Conservation (phyloP, 2,113 vertebrate species). For the Dromas ardeola region DNA sequence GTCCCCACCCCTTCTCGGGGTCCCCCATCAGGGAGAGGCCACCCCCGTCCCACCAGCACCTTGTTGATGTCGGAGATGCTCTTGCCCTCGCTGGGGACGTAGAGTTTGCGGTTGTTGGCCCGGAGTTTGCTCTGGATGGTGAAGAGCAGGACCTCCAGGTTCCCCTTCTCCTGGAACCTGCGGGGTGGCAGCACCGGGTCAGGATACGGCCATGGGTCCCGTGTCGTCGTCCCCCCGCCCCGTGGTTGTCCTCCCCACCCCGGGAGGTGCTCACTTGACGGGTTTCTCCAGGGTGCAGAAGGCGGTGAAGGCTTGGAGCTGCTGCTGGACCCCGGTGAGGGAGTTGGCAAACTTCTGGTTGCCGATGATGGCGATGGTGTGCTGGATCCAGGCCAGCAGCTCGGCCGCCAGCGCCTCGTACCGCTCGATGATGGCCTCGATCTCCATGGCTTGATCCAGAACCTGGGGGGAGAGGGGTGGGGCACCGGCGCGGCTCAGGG, state of each 20-base stretch:
- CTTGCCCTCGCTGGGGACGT: slow-evolving; percentile 88
- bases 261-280: slow-evolving; percentile 80
- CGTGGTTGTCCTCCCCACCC: rapidly evolving
- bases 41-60: slow-evolving; percentile 61
- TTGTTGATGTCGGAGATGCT: slow-evolving; percentile 95
- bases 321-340: slow-evolving; percentile 90
- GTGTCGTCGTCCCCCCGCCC: too few species aligned
- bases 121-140: slow-evolving; percentile 96
- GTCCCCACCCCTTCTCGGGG: rapidly evolving
- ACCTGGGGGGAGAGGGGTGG: slow-evolving; percentile 72
- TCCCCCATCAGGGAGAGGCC: too few species aligned
- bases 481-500: rapidly evolving
- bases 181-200: rapidly evolving
- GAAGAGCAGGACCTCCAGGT: slow-evolving; percentile 95
- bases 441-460: slow-evolving; percentile 90
- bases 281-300: slow-evolving; percentile 97
- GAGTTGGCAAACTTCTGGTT: slow-evolving; percentile 98
- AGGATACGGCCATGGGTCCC: rapidly evolving
- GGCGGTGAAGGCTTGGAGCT: slow-evolving; percentile 93
- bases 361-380: slow-evolving; percentile 87
- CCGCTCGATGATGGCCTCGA: slow-evolving; percentile 82
- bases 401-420: slow-evolving; percentile 88
- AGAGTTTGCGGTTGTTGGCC: slow-evolving; percentile 92
- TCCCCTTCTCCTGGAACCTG: slow-evolving; percentile 97
- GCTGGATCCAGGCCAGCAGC: slow-evolving; percentile 92